Conservation (phyloP, 2,113 vertebrate genomes). For the Daboia siamensis region DNA sequence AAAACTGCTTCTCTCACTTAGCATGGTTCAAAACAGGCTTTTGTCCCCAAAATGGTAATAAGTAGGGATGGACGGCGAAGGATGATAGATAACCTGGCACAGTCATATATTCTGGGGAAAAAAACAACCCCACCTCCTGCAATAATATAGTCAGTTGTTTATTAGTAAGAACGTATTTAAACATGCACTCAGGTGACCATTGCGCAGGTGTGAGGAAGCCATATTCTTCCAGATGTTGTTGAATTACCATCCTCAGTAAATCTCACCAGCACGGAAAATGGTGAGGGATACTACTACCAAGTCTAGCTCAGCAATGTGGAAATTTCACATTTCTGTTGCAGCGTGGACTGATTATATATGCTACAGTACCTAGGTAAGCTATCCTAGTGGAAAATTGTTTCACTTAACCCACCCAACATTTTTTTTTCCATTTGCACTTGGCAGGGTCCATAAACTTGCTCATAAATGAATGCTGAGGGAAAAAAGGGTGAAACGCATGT, state of each 20-base stretch:
- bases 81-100: not conserved
- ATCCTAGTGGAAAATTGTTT: not conserved
- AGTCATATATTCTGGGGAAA: not conserved
- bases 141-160: rapidly evolving
- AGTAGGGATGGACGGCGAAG: not conserved
- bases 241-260: not conserved
- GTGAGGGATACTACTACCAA: not conserved
- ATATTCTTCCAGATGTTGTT: not conserved
- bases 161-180: not conserved
- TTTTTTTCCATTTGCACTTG: not conserved
- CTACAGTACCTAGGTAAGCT: not conserved
- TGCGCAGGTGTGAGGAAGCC: not conserved
- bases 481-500: not conserved
- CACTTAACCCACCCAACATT: not conserved
- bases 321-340: not conserved
- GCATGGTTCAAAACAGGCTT: constrained; percentile 1
- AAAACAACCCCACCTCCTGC: not conserved
- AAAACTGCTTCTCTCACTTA: constrained; percentile 14
- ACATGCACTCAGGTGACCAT: not conserved
- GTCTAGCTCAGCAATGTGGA: not conserved
- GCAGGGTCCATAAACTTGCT: not conserved
- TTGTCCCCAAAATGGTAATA: constrained; percentile 9
- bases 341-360: not conserved
- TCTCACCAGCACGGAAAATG: not conserved
- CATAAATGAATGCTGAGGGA: not conserved